Conservation (phyloP, 2,113 vertebrate species). For the Delphinapterus leucas region DNA sequence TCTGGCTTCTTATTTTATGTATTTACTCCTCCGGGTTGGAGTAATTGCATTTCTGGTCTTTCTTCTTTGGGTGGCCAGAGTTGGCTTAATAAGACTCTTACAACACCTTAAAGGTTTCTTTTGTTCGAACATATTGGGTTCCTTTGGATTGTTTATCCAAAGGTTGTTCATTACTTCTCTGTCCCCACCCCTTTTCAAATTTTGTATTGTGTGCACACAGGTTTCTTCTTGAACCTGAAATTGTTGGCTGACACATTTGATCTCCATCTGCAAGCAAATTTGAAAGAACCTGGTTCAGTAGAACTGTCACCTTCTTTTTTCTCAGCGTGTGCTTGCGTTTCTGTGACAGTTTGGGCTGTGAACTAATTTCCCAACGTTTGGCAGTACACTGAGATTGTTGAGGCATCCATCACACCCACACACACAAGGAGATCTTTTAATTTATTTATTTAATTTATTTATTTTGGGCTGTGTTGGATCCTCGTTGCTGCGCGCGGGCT, state of each 20-base stretch:
- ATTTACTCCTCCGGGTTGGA: neutral
- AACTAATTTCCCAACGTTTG: neutral
- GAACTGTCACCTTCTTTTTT: neutral
- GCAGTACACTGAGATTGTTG: neutral
- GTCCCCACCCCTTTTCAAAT: neutral
- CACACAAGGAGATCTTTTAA: neutral
- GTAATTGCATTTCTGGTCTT: conserved; percentile 7
- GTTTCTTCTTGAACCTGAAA: neutral
- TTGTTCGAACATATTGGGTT: neutral
- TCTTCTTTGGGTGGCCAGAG: neutral
- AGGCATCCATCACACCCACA: neutral
- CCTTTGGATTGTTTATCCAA: neutral
- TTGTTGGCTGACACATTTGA: neutral
- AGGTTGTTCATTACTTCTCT: neutral
- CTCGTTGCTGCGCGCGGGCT: no score
- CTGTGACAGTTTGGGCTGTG: neutral
- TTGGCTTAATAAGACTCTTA: neutral
- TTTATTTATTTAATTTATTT: no score
- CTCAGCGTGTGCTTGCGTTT: neutral
- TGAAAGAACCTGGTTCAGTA: neutral
- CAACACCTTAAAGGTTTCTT: neutral
- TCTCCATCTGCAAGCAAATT: neutral
- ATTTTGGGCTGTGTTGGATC: no score
- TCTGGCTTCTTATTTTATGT: conserved; percentile 3
- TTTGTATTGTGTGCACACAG: neutral